Evolutionary conservation across 2,113 vertebrate species (phyloP), one percentile per base, ranked within the genome.

Genomic region (Gymnarchus niloticus): DNA sequence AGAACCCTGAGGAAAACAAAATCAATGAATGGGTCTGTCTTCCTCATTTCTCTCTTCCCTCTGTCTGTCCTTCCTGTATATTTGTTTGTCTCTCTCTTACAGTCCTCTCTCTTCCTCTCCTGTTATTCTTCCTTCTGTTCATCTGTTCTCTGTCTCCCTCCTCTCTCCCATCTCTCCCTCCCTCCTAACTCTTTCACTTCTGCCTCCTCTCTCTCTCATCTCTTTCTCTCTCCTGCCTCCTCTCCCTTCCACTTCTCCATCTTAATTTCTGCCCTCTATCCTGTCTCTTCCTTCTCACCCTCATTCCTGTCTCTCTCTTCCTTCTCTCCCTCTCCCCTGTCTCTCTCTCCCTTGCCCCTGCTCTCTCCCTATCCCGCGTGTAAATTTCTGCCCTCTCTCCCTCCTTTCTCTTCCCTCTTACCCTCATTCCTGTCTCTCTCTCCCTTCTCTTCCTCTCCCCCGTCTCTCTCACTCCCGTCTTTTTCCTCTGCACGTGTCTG

Each of bases 311-410:
- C 56, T 57, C 21, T 56, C 54, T 56, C 54, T 23, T 23, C 21
- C n/a, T 17, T 57, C 56, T 1, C 19, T 21, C 51, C 5, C 51
- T 52, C 56, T 59, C 56, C 21, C 56, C 56, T 59, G 56, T 87
- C 83, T 83, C 44, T 87, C 48, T 87, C 86, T 88, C 77, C 54
- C 25, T 86, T n/a, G 56, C 81, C 2, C 56, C 56, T 7, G 6
- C 17, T 59, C 56, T 59, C 19, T 19, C 56, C 52, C 14, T 14
- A 7, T 14, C 52, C 52, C 52, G 52, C 52, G 52, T 7, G 52
- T 6, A 6, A 14, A 54, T 14, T 14, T 54, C 52, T 54, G 6
- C 14, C 6, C 52, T 54, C 73, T 44, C 10, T 78, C 41, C 33
- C 37, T 80, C 77, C 44, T 1, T 23, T 14, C n/a, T 17, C 44